phyloP scores from a whole-genome alignment of 2,888 invertebrate genomes.

The Gonocerus acuteangulatus region DNA sequence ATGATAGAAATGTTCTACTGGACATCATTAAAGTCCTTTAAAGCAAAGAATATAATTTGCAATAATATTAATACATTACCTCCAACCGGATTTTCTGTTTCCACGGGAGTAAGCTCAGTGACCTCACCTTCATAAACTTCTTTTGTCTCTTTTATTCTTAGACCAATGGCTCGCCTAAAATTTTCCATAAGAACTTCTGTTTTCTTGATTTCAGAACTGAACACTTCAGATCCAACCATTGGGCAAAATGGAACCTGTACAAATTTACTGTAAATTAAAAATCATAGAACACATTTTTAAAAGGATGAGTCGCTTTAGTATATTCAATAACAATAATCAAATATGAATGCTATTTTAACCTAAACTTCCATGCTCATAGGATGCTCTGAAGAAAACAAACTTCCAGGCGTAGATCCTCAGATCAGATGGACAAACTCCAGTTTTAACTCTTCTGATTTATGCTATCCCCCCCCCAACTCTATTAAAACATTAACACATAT shows the following conservation, averaged over 20 bases:
- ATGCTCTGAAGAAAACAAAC: too few relatives aligned
- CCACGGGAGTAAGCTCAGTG: slow-evolving; percentile 93
- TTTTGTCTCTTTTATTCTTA: slow-evolving; percentile 88
- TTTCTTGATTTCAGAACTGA: slow-evolving; percentile 97
- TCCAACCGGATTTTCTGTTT: slow-evolving; percentile 93
- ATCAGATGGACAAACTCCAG: too few relatives aligned
- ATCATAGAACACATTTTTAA: not conserved
- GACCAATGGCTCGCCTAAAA: slow-evolving; percentile 93
- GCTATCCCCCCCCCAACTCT: too few relatives aligned
- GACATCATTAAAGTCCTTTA: too few relatives aligned
- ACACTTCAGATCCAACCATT: slow-evolving; percentile 91
- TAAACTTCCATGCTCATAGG: too few relatives aligned
- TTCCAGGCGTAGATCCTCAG: too few relatives aligned
- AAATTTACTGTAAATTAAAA: slow-evolving; percentile 4
- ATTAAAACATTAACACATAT: too few relatives aligned
- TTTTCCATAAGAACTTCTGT: slow-evolving; percentile 99
- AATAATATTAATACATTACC: slow-evolving; percentile 48
- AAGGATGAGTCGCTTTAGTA: not conserved
- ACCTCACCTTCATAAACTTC: slow-evolving; percentile 99
- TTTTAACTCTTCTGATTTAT: too few relatives aligned
- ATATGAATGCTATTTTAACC: too few relatives aligned
- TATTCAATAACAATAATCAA: not conserved
- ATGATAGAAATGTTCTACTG: not conserved
- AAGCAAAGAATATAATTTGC: too few relatives aligned
- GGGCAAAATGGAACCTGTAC: slow-evolving; percentile 73